Evolutionary conservation across 1,140 invertebrate genomes (phyloP), one percentile per base, ranked within the genome.

Genomic region (Paralvinella palmiformis): DNA sequence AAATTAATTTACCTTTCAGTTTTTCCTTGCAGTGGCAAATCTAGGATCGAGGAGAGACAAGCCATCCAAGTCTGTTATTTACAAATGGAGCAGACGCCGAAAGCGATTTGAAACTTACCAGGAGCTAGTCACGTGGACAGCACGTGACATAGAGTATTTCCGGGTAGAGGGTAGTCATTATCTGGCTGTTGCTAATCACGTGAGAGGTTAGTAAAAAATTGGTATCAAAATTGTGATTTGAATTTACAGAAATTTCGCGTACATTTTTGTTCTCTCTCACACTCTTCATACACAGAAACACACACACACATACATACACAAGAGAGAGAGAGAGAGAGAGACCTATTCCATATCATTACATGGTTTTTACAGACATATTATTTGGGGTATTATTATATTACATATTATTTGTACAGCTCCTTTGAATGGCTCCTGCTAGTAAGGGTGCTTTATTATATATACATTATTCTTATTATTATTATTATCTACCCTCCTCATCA

Each of bases 111-210:
- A 68, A 41, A 48, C 65, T 5, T 73, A 71, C 55, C 78, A 79
- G 58, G 62, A 70, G 1, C 64, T 79, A 13, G 56, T 68, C 27
- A 78, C 76, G 20, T 77, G 69, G 68, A 75, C 72, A 15, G 76
- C 78, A 20, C 68, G 76, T 45, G 78, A 79, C 65, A 67, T 79
- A 56, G 78, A 79, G 61, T 69, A 72, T 59, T 79, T 79, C 59
- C 36, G 52, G 24, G 77, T 78, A n/a, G 68, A 72, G 1, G 71
- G 69, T 6, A 59, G 72, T 29, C 70, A 78, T 62, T 79, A 71
- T 63, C 66, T 79, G 0, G 78, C 75, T 17, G 72, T 79, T 0
- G 76, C 76, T 5, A 79, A 79, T 64, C 73, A 79, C 57, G 75
- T 71, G 4, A 65, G 72, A 72, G 75, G 58, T 61, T 33, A 60